phyloP scores from a whole-genome alignment of 2,797 vertebrate genomes.

The Lacerta bilineata region DNA sequence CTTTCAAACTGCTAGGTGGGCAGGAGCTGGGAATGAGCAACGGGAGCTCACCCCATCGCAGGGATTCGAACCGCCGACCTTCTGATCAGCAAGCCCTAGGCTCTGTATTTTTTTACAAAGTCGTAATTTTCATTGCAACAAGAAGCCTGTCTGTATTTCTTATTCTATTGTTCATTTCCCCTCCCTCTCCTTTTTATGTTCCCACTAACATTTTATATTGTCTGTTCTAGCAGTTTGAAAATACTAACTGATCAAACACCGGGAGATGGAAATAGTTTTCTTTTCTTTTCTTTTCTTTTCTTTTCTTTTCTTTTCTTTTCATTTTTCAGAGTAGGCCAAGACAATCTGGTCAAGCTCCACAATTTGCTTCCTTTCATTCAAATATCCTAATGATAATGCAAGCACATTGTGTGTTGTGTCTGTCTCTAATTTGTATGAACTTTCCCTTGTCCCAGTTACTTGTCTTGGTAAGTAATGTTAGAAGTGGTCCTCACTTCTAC shows the following conservation, averaged over 20 bases:
- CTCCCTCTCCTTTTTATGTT: constrained; percentile 8
- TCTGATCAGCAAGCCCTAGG: too few relatives aligned
- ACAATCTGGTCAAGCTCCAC: constrained; percentile 59
- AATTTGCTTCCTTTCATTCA: constrained; percentile 65
- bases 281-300: neutral
- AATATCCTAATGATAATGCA: constrained; percentile 61
- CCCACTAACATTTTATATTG: neutral
- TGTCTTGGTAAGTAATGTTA: constrained; percentile 75
- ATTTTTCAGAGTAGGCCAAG: constrained; percentile 50
- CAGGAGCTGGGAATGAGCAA: too few relatives aligned
- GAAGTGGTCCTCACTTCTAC: constrained; percentile 4
- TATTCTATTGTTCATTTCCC: constrained; percentile 26
- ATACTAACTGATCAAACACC: neutral
- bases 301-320: neutral
- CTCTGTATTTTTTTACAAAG: too few relatives aligned
- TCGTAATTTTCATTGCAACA: constrained; percentile 24
- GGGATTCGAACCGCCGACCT: too few relatives aligned
- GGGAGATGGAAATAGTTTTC: constrained; percentile 26
- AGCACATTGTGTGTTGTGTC: constrained; percentile 61
- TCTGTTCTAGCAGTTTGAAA: neutral
- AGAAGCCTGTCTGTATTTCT: constrained; percentile 25
- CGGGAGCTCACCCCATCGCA: too few relatives aligned
- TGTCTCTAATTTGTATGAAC: constrained; percentile 67
- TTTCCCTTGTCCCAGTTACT: constrained; percentile 69
- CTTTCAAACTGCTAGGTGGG: too few relatives aligned